phyloP scores from a whole-genome alignment of 2,888 invertebrate species.

The Aphelenchoides bicaudatus region DNA sequence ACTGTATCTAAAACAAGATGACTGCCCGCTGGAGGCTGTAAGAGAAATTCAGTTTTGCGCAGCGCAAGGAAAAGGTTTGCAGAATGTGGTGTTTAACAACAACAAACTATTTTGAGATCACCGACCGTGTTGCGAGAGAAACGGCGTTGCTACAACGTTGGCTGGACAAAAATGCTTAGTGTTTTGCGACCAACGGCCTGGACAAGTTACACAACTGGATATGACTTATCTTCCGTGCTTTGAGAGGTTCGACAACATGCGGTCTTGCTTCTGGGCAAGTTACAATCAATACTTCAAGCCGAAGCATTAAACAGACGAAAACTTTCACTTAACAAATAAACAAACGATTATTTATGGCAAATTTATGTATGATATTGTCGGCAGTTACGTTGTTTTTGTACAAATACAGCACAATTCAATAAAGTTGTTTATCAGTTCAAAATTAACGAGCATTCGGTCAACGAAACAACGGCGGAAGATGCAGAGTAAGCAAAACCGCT shows the following conservation, averaged over 20 bases:
- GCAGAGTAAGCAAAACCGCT: too few relatives aligned
- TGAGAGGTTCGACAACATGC: slow-evolving; percentile 54
- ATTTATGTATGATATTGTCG: too few relatives aligned
- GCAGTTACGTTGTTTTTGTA: too few relatives aligned
- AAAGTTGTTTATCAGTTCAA: too few relatives aligned
- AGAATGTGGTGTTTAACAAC: not conserved
- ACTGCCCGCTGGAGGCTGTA: slow-evolving; percentile 55
- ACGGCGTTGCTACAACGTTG: slow-evolving; percentile 54
- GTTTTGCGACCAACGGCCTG: slow-evolving; percentile 56
- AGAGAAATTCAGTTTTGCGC: slow-evolving; percentile 55
- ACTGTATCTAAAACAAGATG: slow-evolving; percentile 58
- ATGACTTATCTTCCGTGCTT: slow-evolving; percentile 52
- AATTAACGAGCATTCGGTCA: too few relatives aligned
- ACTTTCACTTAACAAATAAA: too few relatives aligned
- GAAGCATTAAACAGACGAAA: not conserved
- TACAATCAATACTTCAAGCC: not conserved
- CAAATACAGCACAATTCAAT: too few relatives aligned
- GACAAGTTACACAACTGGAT: slow-evolving; percentile 31
- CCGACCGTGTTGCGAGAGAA: slow-evolving; percentile 48
- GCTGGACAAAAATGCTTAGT: slow-evolving; percentile 52
- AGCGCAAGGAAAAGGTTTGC: slow-evolving; percentile 32
- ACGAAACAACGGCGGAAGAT: too few relatives aligned
- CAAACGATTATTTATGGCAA: too few relatives aligned
- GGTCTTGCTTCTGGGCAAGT: slow-evolving; percentile 47
- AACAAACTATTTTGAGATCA: slow-evolving; percentile 39